Evolutionary conservation across 2,797 vertebrate species (phyloP).

Genomic region (Gymnocypris eckloni): DNA sequence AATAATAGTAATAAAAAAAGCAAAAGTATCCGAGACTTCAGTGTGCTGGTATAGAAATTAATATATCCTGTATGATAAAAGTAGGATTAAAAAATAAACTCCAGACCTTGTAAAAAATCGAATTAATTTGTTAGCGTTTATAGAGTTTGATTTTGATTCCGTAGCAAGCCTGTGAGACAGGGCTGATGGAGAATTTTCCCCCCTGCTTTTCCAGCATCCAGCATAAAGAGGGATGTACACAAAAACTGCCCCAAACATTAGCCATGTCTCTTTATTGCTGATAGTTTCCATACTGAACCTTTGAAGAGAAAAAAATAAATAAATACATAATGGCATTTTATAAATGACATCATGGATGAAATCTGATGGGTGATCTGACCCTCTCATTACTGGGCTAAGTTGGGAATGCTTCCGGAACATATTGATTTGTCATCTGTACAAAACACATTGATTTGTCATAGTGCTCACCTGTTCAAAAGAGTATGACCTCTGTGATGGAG

Average conservation of each 20-base stretch:
- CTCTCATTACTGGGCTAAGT: neutral
- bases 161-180: conserved; percentile 11
- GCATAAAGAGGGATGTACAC: neutral
- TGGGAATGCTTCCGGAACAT: neutral
- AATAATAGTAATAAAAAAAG: conserved; percentile 7
- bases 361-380: neutral
- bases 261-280: conserved; percentile 82
- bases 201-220: neutral
- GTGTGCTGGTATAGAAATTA: neutral
- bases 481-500: conserved; percentile 90
- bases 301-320: neutral
- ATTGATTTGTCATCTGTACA: neutral
- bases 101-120: neutral
- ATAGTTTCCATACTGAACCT: conserved; percentile 96
- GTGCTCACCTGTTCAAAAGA: conserved; percentile 90
- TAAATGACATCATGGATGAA: neutral
- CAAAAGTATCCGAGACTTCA: neutral
- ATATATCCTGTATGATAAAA: conserved; percentile 9
- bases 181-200: neutral
- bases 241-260: conserved; percentile 30
- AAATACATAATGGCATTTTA: neutral
- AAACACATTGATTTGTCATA: too few species aligned
- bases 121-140: neutral
- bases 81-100: neutral
- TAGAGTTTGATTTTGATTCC: conserved; percentile 3